Evolutionary conservation across 2,888 invertebrate species (phyloP).

Genomic region (Cremastobaeus sp.): DNA sequence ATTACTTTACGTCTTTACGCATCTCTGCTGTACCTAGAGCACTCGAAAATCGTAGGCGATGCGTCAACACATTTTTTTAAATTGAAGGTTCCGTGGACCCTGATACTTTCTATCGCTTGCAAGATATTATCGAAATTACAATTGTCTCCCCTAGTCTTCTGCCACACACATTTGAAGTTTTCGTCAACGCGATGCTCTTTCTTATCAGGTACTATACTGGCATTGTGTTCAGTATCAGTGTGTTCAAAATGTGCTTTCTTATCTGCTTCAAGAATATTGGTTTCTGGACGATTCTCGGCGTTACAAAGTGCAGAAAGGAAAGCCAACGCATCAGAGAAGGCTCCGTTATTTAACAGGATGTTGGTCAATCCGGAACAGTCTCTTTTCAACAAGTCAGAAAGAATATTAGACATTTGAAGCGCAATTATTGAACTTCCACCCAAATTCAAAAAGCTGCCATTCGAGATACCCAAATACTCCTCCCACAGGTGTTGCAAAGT

Average conservation of each 20-base stretch:
- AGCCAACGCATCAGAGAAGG: slow-evolving; percentile 75
- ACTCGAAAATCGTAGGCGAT: slow-evolving; percentile 82
- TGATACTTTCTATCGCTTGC: slow-evolving; percentile 64
- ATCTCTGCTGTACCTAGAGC: slow-evolving; percentile 78
- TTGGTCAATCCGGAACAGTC: slow-evolving; percentile 80
- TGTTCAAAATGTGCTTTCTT: background rate
- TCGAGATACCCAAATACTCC: slow-evolving; percentile 63
- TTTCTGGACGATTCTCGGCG: background rate
- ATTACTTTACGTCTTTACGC: too few relatives aligned
- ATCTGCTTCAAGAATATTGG: background rate
- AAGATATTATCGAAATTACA: slow-evolving; percentile 15
- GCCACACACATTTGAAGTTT: slow-evolving; percentile 64
- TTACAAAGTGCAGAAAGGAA: slow-evolving; percentile 64
- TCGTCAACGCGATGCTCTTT: too few relatives aligned
- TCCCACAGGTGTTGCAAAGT: slow-evolving; percentile 65
- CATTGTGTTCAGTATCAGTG: background rate
- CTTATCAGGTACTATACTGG: background rate
- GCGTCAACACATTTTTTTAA: slow-evolving; percentile 91
- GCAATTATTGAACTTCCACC: slow-evolving; percentile 88
- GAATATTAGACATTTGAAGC: slow-evolving; percentile 81
- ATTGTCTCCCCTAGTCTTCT: slow-evolving; percentile 67
- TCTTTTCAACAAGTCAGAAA: slow-evolving; percentile 78
- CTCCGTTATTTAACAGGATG: slow-evolving; percentile 79
- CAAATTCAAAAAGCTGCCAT: slow-evolving; percentile 80
- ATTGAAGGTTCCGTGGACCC: slow-evolving; percentile 80